These are phyloP conservation scores for Manis crassicaudata DNA, from an alignment of 2,797 vertebrate genomes.

Conservation along the genomic window DNA sequence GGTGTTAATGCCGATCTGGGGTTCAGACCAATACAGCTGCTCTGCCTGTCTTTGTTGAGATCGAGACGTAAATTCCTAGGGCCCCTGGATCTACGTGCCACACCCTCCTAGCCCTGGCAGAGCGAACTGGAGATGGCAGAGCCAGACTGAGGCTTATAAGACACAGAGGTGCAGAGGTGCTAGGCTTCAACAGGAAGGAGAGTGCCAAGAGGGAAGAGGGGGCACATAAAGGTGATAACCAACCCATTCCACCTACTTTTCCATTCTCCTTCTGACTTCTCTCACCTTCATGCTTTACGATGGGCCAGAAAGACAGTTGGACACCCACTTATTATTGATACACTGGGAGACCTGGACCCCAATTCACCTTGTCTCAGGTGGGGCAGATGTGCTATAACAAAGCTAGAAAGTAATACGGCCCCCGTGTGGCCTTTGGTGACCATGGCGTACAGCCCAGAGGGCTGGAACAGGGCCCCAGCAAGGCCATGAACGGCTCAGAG, in stretches of 20 bases:
- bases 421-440: constrained; percentile 37
- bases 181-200: neutral
- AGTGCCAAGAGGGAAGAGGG: neutral
- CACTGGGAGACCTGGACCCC: neutral
- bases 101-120: neutral
- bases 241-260: neutral
- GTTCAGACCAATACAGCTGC: neutral
- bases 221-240: neutral
- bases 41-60: neutral
- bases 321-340: constrained; percentile 54
- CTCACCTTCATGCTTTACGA: neutral
- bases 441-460: neutral
- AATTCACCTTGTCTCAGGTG: constrained; percentile 28
- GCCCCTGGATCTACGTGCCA: neutral
- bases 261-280: neutral
- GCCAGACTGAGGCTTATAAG: neutral
- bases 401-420: constrained; percentile 9
- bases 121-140: neutral
- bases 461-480: neutral
- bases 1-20: neutral
- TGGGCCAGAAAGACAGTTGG: neutral
- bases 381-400: constrained; percentile 2
- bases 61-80: neutral
- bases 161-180: neutral
- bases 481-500: neutral